These are phyloP conservation scores for Microctenopoma stevenorrisi DNA, from an alignment of 2,797 vertebrate species.

Conservation along the genomic window DNA sequence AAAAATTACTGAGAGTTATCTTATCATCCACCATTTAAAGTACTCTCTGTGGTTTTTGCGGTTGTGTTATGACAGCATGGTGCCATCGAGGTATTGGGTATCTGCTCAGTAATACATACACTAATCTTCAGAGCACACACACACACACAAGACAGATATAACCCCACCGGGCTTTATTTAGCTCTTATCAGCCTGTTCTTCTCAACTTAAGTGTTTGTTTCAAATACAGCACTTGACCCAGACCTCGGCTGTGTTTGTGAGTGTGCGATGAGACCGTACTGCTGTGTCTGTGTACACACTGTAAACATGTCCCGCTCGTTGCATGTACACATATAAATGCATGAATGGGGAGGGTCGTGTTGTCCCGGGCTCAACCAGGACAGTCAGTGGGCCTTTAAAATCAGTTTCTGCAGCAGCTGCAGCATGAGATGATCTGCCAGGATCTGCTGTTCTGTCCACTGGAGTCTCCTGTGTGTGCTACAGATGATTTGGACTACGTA, in stretches of 20 bases:
- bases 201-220: slow-evolving; percentile 66
- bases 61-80: slow-evolving; percentile 5
- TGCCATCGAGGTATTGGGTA: slow-evolving; percentile 9
- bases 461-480: slow-evolving; percentile 25
- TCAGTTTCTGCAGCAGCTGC: slow-evolving; percentile 6
- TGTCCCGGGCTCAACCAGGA: no score
- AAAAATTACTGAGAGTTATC: no score
- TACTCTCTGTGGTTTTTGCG: background rate
- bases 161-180: slow-evolving; percentile 21
- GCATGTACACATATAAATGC: background rate
- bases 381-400: background rate
- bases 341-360: no score
- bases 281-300: background rate
- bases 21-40: background rate
- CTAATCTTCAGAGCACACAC: background rate
- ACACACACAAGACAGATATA: background rate
- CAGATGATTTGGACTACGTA: slow-evolving; percentile 18
- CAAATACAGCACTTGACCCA: slow-evolving; percentile 65
- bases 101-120: slow-evolving; percentile 32
- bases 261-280: background rate
- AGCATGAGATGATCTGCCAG: slow-evolving; percentile 1
- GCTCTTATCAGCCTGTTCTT: slow-evolving; percentile 58
- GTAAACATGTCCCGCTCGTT: slow-evolving; percentile 27
- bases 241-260: slow-evolving; percentile 36
- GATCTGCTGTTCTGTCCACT: slow-evolving; percentile 5